Conservation (phyloP, 2,113 vertebrate genomes). For the Centropus bengalensis region DNA sequence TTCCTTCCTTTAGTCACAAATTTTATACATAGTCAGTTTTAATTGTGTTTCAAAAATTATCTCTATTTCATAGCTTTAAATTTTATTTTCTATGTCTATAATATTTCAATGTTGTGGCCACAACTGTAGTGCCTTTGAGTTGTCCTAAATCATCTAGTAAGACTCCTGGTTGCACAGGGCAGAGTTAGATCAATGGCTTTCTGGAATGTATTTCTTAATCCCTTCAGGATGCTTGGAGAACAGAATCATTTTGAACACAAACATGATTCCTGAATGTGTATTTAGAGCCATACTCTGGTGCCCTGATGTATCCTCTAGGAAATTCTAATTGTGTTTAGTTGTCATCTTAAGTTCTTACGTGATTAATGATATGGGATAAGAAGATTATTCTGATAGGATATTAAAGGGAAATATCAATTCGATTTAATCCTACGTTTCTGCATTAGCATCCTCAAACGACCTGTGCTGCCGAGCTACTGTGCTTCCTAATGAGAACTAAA, state of each 20-base stretch:
- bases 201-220: not conserved
- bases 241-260: not conserved
- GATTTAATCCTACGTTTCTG: conserved; percentile 45
- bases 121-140: not conserved
- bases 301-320: conserved; percentile 18
- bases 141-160: not conserved
- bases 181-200: not conserved
- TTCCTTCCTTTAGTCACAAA: not conserved
- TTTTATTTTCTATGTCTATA: not conserved
- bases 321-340: conserved; percentile 53
- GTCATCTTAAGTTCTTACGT: conserved; percentile 51
- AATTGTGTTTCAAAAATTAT: not conserved
- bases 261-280: not conserved
- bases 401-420: conserved; percentile 58
- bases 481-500: not conserved
- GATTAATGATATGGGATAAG: conserved; percentile 56
- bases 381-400: conserved; percentile 67
- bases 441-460: conserved; percentile 56
- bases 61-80: not conserved
- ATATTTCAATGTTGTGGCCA: not conserved
- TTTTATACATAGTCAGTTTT: not conserved
- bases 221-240: not conserved
- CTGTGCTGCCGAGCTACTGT: not conserved
- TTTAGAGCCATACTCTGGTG: not conserved
- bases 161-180: not conserved